These are phyloP conservation scores for Xylocampa areola DNA, from an alignment of 2,888 invertebrate species.

Conservation along the genomic window DNA sequence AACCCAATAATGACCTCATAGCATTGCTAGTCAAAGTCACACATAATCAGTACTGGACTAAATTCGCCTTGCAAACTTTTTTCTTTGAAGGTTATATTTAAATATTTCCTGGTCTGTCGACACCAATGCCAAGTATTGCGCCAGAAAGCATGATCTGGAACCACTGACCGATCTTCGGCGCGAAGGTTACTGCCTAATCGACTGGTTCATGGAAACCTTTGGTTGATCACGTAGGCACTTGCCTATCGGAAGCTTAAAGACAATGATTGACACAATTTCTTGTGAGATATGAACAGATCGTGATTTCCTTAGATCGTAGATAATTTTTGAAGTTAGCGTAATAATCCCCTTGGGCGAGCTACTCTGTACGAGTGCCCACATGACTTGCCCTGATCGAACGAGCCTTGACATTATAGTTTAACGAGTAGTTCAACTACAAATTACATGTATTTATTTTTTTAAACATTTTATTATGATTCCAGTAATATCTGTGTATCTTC, in stretches of 20 bases:
- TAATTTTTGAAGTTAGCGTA: conserved; percentile 7
- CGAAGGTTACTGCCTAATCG: conserved; percentile 60
- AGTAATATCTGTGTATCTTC: background rate
- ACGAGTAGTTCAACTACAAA: background rate
- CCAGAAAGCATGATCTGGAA: conserved; percentile 73
- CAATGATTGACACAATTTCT: conserved; percentile 25
- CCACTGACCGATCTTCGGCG: conserved; percentile 54
- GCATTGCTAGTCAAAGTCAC: conserved; percentile 31
- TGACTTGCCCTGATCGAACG: background rate
- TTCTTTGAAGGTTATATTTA: conserved; percentile 69
- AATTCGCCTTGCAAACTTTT: conserved; percentile 68
- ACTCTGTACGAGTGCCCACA: background rate
- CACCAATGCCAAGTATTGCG: conserved; percentile 68
- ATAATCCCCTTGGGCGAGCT: conserved; percentile 8
- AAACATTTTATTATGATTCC: background rate
- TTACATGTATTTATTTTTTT: background rate
- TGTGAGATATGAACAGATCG: background rate
- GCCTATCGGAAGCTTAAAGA: conserved; percentile 12
- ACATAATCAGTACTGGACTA: conserved; percentile 52
- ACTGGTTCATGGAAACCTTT: conserved; percentile 64
- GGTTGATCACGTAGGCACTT: conserved; percentile 55
- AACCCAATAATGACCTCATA: conserved; percentile 40
- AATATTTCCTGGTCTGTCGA: conserved; percentile 74
- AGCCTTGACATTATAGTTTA: conserved; percentile 2
- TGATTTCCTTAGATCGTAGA: conserved; percentile 11